Base-by-base conservation (phyloP, 2,113 vertebrate species). In the Myxocyprinus asiaticus region DNA sequence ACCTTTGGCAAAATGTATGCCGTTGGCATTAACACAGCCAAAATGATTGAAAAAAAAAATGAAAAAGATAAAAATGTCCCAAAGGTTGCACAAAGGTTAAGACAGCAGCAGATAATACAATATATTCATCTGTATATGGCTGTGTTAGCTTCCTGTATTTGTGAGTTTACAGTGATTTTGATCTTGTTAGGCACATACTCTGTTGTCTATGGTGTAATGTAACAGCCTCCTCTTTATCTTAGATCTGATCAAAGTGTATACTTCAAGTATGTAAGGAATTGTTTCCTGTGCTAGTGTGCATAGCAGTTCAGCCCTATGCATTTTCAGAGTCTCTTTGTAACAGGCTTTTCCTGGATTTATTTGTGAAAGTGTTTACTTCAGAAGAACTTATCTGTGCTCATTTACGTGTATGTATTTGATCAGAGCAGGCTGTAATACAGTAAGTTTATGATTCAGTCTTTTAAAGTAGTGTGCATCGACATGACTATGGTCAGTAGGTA, bases 191-290 rank as follows among this genome's bases (percentile, higher is more conserved):
- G n/a, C 55, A 45, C 55, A 58, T n/a, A 7, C 14, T 58, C 55
- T 55, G 12, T 56, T 14, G 12, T 56, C 53, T 14, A 58, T 58
- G 14, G 11, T 33, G 22, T 33, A 33, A 1, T 33, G 22, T 33
- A 33, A 33, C 22, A 33, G 22, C 3, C 22, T 33, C 6, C 4
- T n/a, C n/a, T 15, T 58, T n/a, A 5, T 58, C 3, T n/a, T 58
- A 58, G 55, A 14, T 58, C 1, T 58, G 55, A n/a, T 5, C n/a
- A 71, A 67, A 9, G 42, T 15, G 14, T 71, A 7, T 71, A 7
- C n/a, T n/a, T 72, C 69, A 59, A 71, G 51, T 71, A 56, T 45
- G 17, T 68, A 33, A 56, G 51, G 22, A 59, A 17, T 47, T 58
- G 5, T n/a, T 59, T 47, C 69, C 42, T 72, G 69, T 45, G 53